Evolutionary conservation across 2,888 invertebrate genomes (phyloP).

Genomic region (Teleiodes luculella): DNA sequence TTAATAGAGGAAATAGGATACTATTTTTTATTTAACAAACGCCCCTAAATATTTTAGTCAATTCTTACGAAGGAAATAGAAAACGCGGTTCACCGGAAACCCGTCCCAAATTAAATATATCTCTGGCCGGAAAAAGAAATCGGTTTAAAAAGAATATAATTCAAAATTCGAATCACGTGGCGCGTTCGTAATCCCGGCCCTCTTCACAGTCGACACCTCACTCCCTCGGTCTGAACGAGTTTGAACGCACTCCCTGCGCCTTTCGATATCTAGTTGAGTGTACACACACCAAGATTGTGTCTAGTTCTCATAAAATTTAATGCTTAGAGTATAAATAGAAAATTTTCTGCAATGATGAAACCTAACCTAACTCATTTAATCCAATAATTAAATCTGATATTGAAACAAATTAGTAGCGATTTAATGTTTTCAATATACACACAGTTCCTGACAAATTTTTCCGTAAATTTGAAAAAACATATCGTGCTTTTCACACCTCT

Average conservation of each 20-base stretch:
- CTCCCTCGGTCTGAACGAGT: constrained; percentile 21
- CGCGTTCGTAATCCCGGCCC: constrained; percentile 37
- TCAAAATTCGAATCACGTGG: constrained; percentile 43
- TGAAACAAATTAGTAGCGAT: no score
- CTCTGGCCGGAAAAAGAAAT: constrained; percentile 8
- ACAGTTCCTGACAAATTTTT: no score
- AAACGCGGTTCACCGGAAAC: constrained; percentile 22
- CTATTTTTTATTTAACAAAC: neutral
- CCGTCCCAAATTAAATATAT: constrained; percentile 5
- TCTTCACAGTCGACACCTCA: constrained; percentile 36
- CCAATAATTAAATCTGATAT: no score
- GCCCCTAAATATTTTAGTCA: neutral
- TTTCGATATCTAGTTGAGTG: neutral
- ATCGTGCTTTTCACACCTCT: no score
- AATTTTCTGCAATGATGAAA: no score
- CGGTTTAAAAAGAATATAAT: constrained; percentile 18
- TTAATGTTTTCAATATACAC: no score
- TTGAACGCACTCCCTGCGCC: constrained; percentile 9
- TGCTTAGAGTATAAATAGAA: no score
- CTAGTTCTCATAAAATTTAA: no score
- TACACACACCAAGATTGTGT: neutral
- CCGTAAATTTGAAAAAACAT: no score
- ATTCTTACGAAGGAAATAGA: constrained; percentile 12
- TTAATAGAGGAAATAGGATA: no score
- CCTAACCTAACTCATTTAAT: no score